These are phyloP conservation scores for Seira ritae DNA, from an alignment of 2,888 invertebrate genomes.

Conservation along the genomic window DNA sequence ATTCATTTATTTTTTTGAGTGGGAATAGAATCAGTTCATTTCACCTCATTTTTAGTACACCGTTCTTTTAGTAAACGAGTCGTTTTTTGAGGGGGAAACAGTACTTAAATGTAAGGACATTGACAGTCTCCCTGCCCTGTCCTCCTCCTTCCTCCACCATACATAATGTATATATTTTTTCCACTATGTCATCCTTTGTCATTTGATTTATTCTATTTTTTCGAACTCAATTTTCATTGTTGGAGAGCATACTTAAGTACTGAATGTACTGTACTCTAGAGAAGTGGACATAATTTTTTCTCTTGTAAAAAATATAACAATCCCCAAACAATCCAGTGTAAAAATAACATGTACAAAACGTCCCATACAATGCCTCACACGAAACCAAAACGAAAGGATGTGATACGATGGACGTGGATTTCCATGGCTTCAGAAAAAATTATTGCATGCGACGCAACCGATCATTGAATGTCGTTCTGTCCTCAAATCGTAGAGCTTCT, in stretches of 20 bases:
- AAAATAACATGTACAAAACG: background rate
- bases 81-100: too few relatives aligned
- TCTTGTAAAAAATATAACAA: background rate
- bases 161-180: background rate
- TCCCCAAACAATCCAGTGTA: too few relatives aligned
- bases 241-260: too few relatives aligned
- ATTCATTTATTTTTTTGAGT: too few relatives aligned
- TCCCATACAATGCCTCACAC: background rate
- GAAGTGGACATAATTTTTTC: background rate
- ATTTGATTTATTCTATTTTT: background rate
- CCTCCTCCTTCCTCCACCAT: slow-evolving; percentile 2
- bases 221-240: background rate
- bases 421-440: background rate
- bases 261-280: background rate
- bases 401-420: too few relatives aligned
- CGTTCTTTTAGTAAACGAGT: too few relatives aligned
- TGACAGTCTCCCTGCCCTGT: slow-evolving; percentile 40
- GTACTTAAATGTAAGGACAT: slow-evolving; percentile 56
- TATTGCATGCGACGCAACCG: background rate
- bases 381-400: too few relatives aligned
- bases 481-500: background rate
- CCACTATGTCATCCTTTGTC: slow-evolving; percentile 2
- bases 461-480: background rate
- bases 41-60: too few relatives aligned
- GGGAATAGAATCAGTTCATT: too few relatives aligned